Evolutionary conservation across 2,113 vertebrate genomes (phyloP), one percentile per base, ranked within the genome.

Genomic region (Brevimyrus niger): DNA sequence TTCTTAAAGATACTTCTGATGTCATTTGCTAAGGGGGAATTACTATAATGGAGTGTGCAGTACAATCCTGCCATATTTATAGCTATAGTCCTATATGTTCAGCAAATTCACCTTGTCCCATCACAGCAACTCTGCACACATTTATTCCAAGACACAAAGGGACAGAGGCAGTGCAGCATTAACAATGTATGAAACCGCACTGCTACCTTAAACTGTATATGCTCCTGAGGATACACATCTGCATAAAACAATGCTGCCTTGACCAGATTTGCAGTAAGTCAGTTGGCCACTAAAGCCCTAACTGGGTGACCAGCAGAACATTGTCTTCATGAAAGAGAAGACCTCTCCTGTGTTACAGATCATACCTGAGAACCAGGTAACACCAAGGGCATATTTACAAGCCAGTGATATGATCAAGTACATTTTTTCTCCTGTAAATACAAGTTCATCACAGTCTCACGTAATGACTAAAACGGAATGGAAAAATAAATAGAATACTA

Each of bases 11-110:
- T n/a, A 47, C 42, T 6, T 46, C n/a, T 84, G 42, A 84, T 89
- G 55, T 82, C 88, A 90, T 87, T 87, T 90, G 61, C 35, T 87
- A 58, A 88, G 89, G 50, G 47, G n/a, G 13, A 87, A 38, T 53
- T 53, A 55, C 53, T 4, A 21, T 55, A 87, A 53, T 53, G 50
- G 17, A 15, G 48, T 53, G 17, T 21, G 47, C 27, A 38, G 50
- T 19, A 53, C 15, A 53, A 55, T 53, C 10, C 47, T 47, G 44
- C 44, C 44, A n/a, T 84, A 46, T 23, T 21, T 11, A 82, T 82
- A 44, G 42, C 21, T 21, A 44, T 44, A 82, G 31, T 44, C 38
- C 2, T 38, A 69, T 11, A 69, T 69, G 61, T 69, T 31, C n/a
- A 31, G 61, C 61, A 31, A 69, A 69, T 69, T 69, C 61, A 69